Evolutionary conservation across 2,888 invertebrate species (phyloP), one percentile per base, ranked within the genome.

Genomic region (Lucinisca nassula): DNA sequence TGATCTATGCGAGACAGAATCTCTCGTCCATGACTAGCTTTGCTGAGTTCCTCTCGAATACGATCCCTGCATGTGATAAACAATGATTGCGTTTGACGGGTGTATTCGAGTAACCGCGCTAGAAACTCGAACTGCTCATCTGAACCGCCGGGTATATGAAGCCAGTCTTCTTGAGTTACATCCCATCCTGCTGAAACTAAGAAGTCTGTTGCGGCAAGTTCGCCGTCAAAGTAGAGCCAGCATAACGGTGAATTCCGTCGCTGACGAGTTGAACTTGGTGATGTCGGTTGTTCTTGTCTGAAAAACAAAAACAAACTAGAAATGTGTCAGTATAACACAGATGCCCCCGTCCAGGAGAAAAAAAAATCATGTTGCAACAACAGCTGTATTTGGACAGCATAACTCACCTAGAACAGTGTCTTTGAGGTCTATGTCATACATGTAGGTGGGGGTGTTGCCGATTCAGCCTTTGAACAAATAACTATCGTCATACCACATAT

Each of bases 131-230:
- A 80, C 82, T 90, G 92, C 10, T 61, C 81, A 0, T 55, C 67
- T 10, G 84, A 84, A 30, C 89, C 90, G 10, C 93, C 93, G 0
- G 93, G 93, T 10, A 93, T 85, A 14, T 79, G 67, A 61, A 93
- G 58, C 93, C 93, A 93, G 17, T 55, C 45, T 80, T 93, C 93
- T 0, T 82, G 67, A n/a, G 74, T 58, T 49, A 93, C 75, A 24
- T 93, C 90, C 93, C 93, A 93, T 12, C 95, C 95, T 24, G 94
- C 93, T 24, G 92, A 90, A 30, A 94, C 89, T 37, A 95, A 92
- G 75, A 94, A 91, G 21, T 90, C 85, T 1, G 94, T 93, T 27
- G 89, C 81, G 24, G 85, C 82, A 73, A 91, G 73, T 40, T 91
- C 82, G 17, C 92, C 92, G 51, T 93, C 92, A 88, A 93, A 93